These are phyloP conservation scores for Acleris emargana DNA, from an alignment of 2,888 invertebrate species.

Conservation along the genomic window DNA sequence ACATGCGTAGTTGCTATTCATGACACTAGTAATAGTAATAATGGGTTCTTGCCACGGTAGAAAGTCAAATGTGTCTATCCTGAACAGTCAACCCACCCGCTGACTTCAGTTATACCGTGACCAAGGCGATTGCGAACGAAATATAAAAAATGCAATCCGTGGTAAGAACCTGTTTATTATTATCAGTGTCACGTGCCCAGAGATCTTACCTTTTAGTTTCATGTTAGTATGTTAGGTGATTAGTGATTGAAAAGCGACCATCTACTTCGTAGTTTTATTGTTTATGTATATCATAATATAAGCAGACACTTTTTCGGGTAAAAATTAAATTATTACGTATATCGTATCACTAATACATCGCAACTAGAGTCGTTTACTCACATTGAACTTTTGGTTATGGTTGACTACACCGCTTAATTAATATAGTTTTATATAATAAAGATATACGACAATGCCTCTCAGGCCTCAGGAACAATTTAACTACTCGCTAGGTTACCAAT, in stretches of 20 bases:
- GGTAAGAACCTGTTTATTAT: too few species aligned
- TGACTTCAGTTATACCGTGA: too few species aligned
- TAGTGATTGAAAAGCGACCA: conserved; percentile 33
- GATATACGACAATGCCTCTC: conserved; percentile 80
- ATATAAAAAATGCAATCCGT: too few species aligned
- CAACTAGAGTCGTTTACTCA: conserved; percentile 83
- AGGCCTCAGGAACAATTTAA: conserved; percentile 83
- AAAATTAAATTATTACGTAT: conserved; percentile 84
- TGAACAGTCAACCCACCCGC: too few species aligned
- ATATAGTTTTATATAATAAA: conserved; percentile 66
- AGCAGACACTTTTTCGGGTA: conserved; percentile 82
- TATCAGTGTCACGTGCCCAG: background rate
- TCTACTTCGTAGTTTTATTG: conserved; percentile 83
- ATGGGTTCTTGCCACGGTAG: too few species aligned
- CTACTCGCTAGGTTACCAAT: conserved; percentile 81
- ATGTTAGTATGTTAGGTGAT: conserved; percentile 3
- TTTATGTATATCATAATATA: conserved; percentile 74
- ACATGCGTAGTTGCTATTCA: too few species aligned
- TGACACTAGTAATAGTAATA: too few species aligned
- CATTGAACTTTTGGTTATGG: conserved; percentile 82
- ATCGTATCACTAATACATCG: conserved; percentile 82
- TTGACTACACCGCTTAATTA: conserved; percentile 70
- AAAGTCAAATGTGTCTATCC: too few species aligned
- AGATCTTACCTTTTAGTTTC: conserved; percentile 34
- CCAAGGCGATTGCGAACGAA: too few species aligned